Percentiles rank a stretch among this genome's conserved stretches.
Evolutionary conservation across 2,888 invertebrate genomes (phyloP).

Genomic region (Drosophila colorata): DNA sequence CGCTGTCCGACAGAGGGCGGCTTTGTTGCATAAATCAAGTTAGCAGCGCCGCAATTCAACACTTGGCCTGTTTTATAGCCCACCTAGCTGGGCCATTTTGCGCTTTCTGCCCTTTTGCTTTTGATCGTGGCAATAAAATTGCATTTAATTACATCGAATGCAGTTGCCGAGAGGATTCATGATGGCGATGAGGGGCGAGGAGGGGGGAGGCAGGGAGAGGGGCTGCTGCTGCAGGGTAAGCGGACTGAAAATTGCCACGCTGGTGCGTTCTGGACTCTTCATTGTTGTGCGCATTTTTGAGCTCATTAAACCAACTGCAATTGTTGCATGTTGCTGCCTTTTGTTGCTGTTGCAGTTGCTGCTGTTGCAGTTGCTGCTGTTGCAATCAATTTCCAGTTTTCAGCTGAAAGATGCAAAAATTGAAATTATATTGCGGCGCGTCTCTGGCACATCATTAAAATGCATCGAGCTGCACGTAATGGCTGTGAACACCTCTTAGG

Average conservation of each 20-base stretch:
- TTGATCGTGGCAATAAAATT: slow-evolving; percentile 78
- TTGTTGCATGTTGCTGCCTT: slow-evolving; percentile 62
- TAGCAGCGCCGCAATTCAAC: slow-evolving; percentile 75
- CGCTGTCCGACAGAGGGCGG: slow-evolving; percentile 51
- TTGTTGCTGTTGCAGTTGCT: slow-evolving; percentile 23
- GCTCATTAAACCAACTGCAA: slow-evolving; percentile 76
- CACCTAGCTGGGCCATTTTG: slow-evolving; percentile 59
- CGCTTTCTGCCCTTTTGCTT: slow-evolving; percentile 56
- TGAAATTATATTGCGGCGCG: slow-evolving; percentile 69
- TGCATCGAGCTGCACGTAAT: slow-evolving; percentile 67
- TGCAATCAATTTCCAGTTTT: slow-evolving; percentile 76
- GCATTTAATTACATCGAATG: slow-evolving; percentile 73
- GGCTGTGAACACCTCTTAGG: slow-evolving; percentile 56
- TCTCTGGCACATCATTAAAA: slow-evolving; percentile 71
- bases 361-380: slow-evolving; percentile 17
- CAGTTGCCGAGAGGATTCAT: slow-evolving; percentile 15
- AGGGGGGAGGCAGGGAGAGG: not conserved
- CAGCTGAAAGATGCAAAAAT: slow-evolving; percentile 74
- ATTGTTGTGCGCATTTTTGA: slow-evolving; percentile 76
- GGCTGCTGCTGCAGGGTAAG: no score
- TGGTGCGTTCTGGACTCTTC: slow-evolving; percentile 43
- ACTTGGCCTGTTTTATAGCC: slow-evolving; percentile 52
- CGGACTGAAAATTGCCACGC: slow-evolving; percentile 51
- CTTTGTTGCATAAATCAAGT: slow-evolving; percentile 79
- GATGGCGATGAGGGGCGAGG: not conserved